Conservation (phyloP, 2,888 invertebrate species). For the Helleia helle region DNA sequence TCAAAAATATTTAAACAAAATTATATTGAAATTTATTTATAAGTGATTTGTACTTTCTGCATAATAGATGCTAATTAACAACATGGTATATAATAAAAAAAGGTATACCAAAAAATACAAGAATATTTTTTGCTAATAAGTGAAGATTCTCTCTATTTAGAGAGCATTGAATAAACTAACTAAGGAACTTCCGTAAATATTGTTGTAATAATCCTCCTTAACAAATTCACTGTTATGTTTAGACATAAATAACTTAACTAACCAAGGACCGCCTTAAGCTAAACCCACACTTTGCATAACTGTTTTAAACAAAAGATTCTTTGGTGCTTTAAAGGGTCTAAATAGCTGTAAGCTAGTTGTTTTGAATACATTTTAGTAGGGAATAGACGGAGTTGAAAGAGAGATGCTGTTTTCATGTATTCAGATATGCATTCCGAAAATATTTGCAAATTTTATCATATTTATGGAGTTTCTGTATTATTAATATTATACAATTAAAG, state of each 20-base stretch:
- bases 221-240: conserved; percentile 6
- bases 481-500: too few relatives aligned
- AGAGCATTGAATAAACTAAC: not conserved
- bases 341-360: conserved; percentile 13
- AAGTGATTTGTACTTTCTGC: too few relatives aligned
- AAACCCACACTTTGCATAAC: conserved; percentile 11
- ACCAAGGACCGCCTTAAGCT: conserved; percentile 11
- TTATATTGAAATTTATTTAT: too few relatives aligned
- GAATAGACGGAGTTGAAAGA: conserved; percentile 5
- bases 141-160: too few relatives aligned
- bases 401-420: not conserved
- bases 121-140: too few relatives aligned
- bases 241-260: conserved; percentile 10
- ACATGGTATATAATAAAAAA: too few relatives aligned
- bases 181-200: not conserved
- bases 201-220: conserved; percentile 6
- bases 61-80: too few relatives aligned
- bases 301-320: conserved; percentile 16
- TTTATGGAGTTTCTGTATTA: too few relatives aligned
- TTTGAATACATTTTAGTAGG: conserved; percentile 16
- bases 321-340: conserved; percentile 15
- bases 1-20: too few relatives aligned
- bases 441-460: too few relatives aligned
- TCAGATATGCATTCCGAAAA: too few relatives aligned
- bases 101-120: too few relatives aligned